Conservation (phyloP, 1,140 invertebrate genomes). For the Homarus americanus region DNA sequence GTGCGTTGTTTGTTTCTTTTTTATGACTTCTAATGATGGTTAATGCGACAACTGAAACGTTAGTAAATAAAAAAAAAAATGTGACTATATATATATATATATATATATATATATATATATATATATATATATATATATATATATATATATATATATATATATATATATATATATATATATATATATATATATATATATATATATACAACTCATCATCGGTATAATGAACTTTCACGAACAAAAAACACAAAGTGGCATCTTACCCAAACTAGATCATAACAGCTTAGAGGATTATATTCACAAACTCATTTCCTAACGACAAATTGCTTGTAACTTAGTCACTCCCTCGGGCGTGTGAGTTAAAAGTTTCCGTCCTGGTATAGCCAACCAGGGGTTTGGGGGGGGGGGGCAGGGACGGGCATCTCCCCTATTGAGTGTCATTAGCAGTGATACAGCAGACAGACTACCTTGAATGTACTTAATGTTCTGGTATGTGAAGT, state of each 20-base stretch:
- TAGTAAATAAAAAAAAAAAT: background rate
- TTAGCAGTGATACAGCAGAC: too few species aligned
- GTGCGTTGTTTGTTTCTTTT: too few species aligned
- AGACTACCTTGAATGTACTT: too few species aligned
- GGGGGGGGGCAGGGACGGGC: too few species aligned
- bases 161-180: conserved; percentile 4
- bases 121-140: conserved; percentile 13
- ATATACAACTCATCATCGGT: background rate
- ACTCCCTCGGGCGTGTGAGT: background rate
- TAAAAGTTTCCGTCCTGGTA: background rate
- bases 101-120: conserved; percentile 16
- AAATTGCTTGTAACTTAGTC: conserved; percentile 12
- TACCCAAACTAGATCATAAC: background rate
- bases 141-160: conserved; percentile 18
- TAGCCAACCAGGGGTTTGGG: background rate
- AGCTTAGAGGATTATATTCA: background rate
- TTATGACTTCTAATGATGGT: too few species aligned
- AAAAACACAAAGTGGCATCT: too few species aligned
- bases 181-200: conserved; percentile 30
- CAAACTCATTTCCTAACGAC: background rate
- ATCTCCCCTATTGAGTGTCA: too few species aligned
- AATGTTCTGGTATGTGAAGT: too few species aligned
- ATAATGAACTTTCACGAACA: too few species aligned
- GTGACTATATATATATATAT: too few species aligned
- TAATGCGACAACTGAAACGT: too few species aligned